These are phyloP conservation scores for Muraenolepis orangiensis DNA, from an alignment of 2,797 vertebrate genomes.

Conservation along the genomic window DNA sequence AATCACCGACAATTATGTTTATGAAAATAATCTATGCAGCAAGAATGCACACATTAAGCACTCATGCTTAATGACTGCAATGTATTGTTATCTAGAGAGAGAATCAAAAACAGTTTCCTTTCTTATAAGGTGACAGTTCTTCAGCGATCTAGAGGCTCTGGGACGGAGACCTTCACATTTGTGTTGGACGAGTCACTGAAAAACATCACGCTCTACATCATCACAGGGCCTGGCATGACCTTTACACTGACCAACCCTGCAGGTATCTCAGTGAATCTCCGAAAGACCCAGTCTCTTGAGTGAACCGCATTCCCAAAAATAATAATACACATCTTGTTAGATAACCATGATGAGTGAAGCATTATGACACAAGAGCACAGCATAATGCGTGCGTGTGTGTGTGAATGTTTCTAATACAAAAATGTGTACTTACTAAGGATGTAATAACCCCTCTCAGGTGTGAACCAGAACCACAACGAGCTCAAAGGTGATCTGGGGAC, in stretches of 20 bases:
- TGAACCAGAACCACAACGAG: constrained; percentile 46
- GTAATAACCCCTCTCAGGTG: constrained; percentile 45
- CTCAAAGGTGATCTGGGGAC: constrained; percentile 59
- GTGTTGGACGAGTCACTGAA: constrained; percentile 63
- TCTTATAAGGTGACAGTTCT: constrained; percentile 67
- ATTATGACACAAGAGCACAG: background rate
- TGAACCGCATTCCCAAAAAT: background rate
- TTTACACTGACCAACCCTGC: constrained; percentile 67
- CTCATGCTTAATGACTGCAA: too few relatives aligned
- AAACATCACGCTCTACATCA: constrained; percentile 70
- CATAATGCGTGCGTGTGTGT: background rate
- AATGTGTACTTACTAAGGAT: background rate
- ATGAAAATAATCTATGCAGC: background rate
- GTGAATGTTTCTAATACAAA: background rate
- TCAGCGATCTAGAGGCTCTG: constrained; percentile 53
- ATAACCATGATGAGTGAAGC: background rate
- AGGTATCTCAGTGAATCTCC: constrained; percentile 41
- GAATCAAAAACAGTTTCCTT: background rate
- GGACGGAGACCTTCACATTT: constrained; percentile 62
- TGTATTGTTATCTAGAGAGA: background rate
- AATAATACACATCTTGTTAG: background rate
- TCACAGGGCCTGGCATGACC: constrained; percentile 57
- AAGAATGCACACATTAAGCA: too few relatives aligned
- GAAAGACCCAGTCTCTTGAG: background rate
- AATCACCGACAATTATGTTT: background rate